These are phyloP conservation scores for Salpingus planirostris DNA, from an alignment of 2,888 invertebrate species.

Conservation along the genomic window DNA sequence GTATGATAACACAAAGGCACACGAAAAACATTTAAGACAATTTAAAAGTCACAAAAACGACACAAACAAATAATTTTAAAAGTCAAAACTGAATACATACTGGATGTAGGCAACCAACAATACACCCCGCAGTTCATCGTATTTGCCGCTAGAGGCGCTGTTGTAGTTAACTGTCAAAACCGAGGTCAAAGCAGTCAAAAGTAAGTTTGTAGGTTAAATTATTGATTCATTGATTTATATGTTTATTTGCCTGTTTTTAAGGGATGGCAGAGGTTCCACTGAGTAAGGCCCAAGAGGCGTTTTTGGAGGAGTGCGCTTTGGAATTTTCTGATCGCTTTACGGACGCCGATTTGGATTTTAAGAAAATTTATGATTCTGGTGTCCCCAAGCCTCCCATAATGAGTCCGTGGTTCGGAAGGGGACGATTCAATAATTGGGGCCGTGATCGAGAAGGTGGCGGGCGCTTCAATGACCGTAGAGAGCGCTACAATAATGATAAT, in stretches of 20 bases:
- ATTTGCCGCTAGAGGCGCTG: no score
- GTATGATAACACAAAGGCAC: no score
- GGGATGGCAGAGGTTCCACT: conserved; percentile 20
- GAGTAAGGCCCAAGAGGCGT: conserved; percentile 36
- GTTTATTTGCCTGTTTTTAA: background rate
- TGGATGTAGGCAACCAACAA: no score
- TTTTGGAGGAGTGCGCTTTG: conserved; percentile 38
- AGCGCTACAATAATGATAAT: conserved; percentile 7
- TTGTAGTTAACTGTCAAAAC: no score
- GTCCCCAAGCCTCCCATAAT: conserved; percentile 40
- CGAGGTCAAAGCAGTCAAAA: no score
- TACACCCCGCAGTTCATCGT: no score
- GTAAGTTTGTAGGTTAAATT: background rate
- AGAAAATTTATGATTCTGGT: conserved; percentile 32
- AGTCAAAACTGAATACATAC: no score
- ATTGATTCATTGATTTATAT: background rate
- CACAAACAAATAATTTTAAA: no score
- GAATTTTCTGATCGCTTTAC: conserved; percentile 41
- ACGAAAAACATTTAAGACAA: no score
- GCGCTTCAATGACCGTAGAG: conserved; percentile 12
- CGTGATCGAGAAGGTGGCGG: conserved; percentile 9
- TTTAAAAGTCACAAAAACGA: no score
- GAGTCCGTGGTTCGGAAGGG: conserved; percentile 33
- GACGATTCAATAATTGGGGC: conserved; percentile 9
- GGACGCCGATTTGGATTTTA: conserved; percentile 38